A percentile compares a stretch with the other conserved stretches of the same genome.
Evolutionary conservation across 2,888 invertebrate species (phyloP).

Genomic region (Cryptophagus acutangulus): DNA sequence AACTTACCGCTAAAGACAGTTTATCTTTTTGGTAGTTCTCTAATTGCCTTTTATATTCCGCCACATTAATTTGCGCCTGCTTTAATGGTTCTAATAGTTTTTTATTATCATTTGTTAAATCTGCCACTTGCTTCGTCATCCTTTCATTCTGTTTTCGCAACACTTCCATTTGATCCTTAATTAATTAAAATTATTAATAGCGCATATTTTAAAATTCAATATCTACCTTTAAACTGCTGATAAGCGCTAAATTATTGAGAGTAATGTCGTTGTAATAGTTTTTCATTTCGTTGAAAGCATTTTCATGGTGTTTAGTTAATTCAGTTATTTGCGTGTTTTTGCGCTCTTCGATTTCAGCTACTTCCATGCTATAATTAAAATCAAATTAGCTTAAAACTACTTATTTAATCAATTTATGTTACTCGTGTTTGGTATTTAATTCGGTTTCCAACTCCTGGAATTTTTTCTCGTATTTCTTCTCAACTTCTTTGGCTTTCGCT

Average conservation of each 20-base stretch:
- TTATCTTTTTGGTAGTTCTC: conserved; percentile 85
- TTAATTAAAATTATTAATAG: no score
- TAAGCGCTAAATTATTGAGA: conserved; percentile 84
- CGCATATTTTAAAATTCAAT: neutral
- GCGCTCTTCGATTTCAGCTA: conserved; percentile 84
- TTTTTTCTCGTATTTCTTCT: conserved; percentile 69
- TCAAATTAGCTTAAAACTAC: neutral
- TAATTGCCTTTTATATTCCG: conserved; percentile 69
- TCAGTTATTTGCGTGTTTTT: conserved; percentile 83
- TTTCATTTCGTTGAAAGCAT: conserved; percentile 83
- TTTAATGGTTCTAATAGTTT: conserved; percentile 68
- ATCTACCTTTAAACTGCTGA: conserved; percentile 75
- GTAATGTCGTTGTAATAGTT: conserved; percentile 95
- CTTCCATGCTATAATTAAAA: conserved; percentile 59
- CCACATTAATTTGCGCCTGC: conserved; percentile 64
- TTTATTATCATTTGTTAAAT: conserved; percentile 69
- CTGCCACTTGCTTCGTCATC: conserved; percentile 62
- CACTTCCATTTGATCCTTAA: conserved; percentile 67
- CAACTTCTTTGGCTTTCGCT: conserved; percentile 62
- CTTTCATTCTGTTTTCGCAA: conserved; percentile 75
- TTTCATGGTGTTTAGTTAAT: conserved; percentile 76
- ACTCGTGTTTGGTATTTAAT: conserved; percentile 61
- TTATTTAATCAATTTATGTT: conserved; percentile 17
- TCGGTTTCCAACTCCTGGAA: conserved; percentile 67
- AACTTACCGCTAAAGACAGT: conserved; percentile 46